Evolutionary conservation across 2,797 vertebrate species (phyloP), one percentile per base, ranked within the genome.

Genomic region (Poecile montanus): DNA sequence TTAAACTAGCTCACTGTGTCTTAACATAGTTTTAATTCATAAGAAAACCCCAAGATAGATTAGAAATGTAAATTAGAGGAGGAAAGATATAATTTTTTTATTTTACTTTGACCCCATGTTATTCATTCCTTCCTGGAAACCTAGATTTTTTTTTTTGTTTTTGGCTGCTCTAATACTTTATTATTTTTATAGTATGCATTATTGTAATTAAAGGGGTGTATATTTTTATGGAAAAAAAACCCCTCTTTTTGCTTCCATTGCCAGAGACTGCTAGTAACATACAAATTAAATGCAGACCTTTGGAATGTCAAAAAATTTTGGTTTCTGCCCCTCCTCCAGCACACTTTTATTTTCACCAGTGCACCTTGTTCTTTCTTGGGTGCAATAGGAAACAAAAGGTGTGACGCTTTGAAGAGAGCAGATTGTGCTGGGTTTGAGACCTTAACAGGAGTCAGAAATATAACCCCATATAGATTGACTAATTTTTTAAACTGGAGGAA

Each of bases 11-110:
- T 38, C 0, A 4, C 76, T 82, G 40, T 83, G 76, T 79, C 58
- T 71, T 84, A 84, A 79, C 51, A 50, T 81, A 81, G 60, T 81
- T 88, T 85, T 94, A 92, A 89, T 95, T 86, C 26, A 84, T 76
- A 70, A 79, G 76, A 66, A 94, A 86, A 42, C 16, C 32, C 56
- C 34, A 62, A 78, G 23, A 73, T 13, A 67, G 40, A 77, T 73
- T 66, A 84, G n/a, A 93, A 92, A 73, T 26, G 36, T 61, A 89
- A 56, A 85, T 94, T 57, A 62, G 30, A 80, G 60, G 34, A 70
- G 18, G 56, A 88, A 90, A 89, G 42, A 72, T n/a, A 45, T 7
- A 83, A 51, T 56, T 78, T 78, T 34, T 47, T 75, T 9, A 38
- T 38, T 76, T 90, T 61, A 50, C 71, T 91, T 91, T 87, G 38